Evolutionary conservation across 2,113 vertebrate genomes (phyloP).

Genomic region (Marcusenius ussheri): DNA sequence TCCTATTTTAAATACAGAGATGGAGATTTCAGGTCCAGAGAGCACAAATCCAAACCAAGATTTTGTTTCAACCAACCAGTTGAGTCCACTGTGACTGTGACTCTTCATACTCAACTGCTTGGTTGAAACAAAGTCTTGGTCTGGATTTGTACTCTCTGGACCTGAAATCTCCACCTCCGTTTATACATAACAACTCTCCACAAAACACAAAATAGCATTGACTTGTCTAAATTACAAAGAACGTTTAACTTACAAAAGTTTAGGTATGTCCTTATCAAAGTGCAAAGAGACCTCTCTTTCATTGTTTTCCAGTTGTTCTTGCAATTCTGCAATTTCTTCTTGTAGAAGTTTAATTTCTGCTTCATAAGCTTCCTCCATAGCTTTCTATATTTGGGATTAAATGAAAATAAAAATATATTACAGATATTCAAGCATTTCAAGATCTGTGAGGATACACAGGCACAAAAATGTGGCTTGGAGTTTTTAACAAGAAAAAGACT

Average conservation of each 20-base stretch:
- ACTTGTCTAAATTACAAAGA: not conserved
- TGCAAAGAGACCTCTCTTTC: slow-evolving; percentile 35
- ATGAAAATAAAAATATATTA: not conserved
- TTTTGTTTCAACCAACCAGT: too few relatives aligned
- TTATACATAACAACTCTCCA: not conserved
- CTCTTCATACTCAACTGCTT: too few relatives aligned
- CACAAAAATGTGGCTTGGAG: not conserved
- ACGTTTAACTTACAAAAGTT: slow-evolving; percentile 49
- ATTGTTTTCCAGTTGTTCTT: slow-evolving; percentile 42
- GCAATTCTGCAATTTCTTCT: slow-evolving; percentile 57
- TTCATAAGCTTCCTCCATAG: slow-evolving; percentile 48
- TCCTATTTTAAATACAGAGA: not conserved
- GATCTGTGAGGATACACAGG: not conserved
- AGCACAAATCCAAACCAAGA: too few relatives aligned
- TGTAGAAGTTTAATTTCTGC: slow-evolving; percentile 59
- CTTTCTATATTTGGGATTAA: slow-evolving; percentile 33
- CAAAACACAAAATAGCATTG: not conserved
- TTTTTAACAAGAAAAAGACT: not conserved
- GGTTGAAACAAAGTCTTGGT: too few relatives aligned
- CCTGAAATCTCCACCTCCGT: too few relatives aligned
- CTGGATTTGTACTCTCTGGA: too few relatives aligned
- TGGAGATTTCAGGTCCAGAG: too few relatives aligned
- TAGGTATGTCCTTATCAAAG: slow-evolving; percentile 42
- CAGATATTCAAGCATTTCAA: not conserved
- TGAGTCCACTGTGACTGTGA: too few relatives aligned